Conservation (phyloP, 2,113 vertebrate species). For the Lophotis ruficrista region DNA sequence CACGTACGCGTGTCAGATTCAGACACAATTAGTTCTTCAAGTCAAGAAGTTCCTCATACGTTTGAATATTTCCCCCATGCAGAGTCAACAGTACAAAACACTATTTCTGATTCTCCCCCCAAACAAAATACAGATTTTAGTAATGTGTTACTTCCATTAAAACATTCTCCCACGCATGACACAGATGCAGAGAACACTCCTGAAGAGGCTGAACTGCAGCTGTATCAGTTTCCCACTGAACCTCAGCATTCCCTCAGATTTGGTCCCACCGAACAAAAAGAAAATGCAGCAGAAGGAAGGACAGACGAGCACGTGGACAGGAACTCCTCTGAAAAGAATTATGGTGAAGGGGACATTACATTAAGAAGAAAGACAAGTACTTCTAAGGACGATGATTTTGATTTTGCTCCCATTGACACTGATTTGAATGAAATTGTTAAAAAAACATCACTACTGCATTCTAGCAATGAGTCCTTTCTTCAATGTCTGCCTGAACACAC, state of each 20-base stretch:
- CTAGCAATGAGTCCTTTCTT: neutral
- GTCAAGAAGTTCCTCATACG: neutral
- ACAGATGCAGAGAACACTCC: neutral
- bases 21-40: neutral
- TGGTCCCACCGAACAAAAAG: neutral
- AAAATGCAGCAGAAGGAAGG: neutral
- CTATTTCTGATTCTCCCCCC: neutral
- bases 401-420: neutral
- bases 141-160: fast-evolving
- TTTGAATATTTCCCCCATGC: neutral
- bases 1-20: fast-evolving
- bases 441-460: neutral
- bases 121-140: neutral
- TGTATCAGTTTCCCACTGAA: neutral
- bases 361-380: neutral
- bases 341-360: neutral
- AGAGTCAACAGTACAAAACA: neutral
- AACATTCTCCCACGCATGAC: neutral
- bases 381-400: neutral
- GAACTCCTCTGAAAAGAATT: neutral
- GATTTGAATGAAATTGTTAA: neutral
- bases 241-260: neutral
- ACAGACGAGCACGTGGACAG: neutral
- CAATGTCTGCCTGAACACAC: neutral
- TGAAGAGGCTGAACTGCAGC: neutral